phyloP scores from a whole-genome alignment of 2,888 invertebrate genomes.

The Melanotus villosus region DNA sequence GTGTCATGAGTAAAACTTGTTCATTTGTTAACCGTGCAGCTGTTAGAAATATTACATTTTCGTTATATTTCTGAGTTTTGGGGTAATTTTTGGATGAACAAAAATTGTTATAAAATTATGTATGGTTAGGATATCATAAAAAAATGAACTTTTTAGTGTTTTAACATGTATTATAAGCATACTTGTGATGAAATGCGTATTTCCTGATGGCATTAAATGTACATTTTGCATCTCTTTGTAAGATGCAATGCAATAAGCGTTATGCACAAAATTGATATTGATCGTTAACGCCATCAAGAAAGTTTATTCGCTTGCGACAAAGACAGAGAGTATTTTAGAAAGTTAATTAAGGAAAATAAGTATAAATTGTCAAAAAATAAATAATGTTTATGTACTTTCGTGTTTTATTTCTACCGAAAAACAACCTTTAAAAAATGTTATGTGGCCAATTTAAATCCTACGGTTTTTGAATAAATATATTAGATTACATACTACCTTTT shows the following conservation, averaged over 20 bases:
- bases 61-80: background rate
- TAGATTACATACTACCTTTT: too few relatives aligned
- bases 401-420: background rate
- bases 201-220: constrained; percentile 11
- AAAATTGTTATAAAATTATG: background rate
- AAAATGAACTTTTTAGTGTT: constrained; percentile 15
- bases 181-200: constrained; percentile 19
- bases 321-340: constrained; percentile 26
- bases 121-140: constrained; percentile 13
- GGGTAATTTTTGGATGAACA: constrained; percentile 4
- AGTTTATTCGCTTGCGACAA: constrained; percentile 11
- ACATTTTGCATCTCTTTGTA: background rate
- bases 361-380: constrained; percentile 21
- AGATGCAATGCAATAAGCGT: background rate
- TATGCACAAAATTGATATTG: constrained; percentile 5
- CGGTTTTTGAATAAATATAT: too few relatives aligned
- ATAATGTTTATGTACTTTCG: background rate
- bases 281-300: constrained; percentile 9
- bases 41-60: constrained; percentile 6
- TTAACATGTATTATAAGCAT: constrained; percentile 19
- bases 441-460: too few relatives aligned
- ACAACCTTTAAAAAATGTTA: too few relatives aligned
- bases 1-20: background rate
- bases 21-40: background rate
- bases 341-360: constrained; percentile 10